These are phyloP conservation scores for Amphiduros pacificus DNA, from an alignment of 2,888 invertebrate genomes.

Conservation along the genomic window DNA sequence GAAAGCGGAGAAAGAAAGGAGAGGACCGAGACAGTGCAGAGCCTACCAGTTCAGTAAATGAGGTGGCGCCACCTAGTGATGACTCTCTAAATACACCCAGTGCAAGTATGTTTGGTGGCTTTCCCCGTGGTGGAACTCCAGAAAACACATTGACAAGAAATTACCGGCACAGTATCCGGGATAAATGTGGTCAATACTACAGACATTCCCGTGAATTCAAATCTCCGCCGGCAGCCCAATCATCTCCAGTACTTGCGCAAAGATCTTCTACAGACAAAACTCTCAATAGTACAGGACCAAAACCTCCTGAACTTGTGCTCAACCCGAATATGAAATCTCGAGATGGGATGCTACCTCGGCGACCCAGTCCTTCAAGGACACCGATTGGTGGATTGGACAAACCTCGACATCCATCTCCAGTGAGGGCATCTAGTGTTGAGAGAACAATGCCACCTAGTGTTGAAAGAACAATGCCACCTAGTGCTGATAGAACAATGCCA, in stretches of 20 bases:
- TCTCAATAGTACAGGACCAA: neutral
- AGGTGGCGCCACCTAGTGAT: neutral
- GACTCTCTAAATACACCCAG: neutral
- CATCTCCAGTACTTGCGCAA: constrained; percentile 15
- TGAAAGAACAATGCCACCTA: too few species aligned
- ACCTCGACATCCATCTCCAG: too few species aligned
- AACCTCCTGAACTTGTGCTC: neutral
- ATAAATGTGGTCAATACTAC: constrained; percentile 37
- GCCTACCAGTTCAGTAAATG: neutral
- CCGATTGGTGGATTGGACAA: too few species aligned
- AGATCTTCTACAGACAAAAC: neutral
- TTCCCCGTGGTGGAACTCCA: constrained; percentile 5
- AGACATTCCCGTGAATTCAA: constrained; percentile 14
- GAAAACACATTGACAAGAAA: constrained; percentile 33
- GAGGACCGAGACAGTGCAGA: neutral
- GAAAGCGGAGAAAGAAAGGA: neutral
- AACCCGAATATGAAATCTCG: neutral
- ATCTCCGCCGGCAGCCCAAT: constrained; percentile 22
- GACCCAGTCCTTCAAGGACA: neutral
- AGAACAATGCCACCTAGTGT: too few species aligned
- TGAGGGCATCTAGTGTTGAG: too few species aligned
- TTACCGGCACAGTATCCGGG: constrained; percentile 40
- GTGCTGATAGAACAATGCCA: too few species aligned
- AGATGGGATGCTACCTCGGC: neutral
- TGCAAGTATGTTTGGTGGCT: neutral